A percentile compares a stretch with the other conserved stretches of the same genome.
Evolutionary conservation across 2,797 vertebrate species (phyloP).

Genomic region (Bradypodion ventrale): DNA sequence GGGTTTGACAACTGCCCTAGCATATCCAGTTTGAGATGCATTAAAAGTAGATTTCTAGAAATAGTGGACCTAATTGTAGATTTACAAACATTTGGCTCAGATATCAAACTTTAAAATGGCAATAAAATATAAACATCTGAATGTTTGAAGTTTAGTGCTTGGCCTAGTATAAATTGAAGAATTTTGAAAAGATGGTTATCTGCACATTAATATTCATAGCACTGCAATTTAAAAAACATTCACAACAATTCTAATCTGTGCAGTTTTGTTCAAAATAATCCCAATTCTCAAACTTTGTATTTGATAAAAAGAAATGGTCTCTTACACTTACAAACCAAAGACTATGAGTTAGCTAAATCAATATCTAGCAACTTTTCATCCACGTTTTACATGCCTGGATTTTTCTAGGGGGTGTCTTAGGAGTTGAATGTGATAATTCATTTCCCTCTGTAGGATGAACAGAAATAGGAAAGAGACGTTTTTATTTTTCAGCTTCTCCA

Average conservation of each 20-base stretch:
- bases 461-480: rapidly evolving
- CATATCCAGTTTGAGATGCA: neutral
- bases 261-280: neutral
- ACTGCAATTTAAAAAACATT: neutral
- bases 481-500: neutral
- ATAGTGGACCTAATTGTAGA: neutral
- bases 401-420: neutral
- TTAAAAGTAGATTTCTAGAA: neutral
- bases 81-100: neutral
- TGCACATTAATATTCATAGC: neutral
- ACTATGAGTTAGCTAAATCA: neutral
- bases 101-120: neutral
- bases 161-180: neutral
- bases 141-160: neutral
- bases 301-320: neutral
- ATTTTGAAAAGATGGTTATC: neutral
- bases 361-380: neutral
- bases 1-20: neutral
- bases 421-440: neutral
- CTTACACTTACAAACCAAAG: neutral
- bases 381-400: neutral
- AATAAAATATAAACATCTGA: neutral
- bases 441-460: neutral
- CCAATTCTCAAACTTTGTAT: neutral
- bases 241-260: neutral